Conservation (phyloP, 2,888 invertebrate genomes). For the Eudemis profundana region DNA sequence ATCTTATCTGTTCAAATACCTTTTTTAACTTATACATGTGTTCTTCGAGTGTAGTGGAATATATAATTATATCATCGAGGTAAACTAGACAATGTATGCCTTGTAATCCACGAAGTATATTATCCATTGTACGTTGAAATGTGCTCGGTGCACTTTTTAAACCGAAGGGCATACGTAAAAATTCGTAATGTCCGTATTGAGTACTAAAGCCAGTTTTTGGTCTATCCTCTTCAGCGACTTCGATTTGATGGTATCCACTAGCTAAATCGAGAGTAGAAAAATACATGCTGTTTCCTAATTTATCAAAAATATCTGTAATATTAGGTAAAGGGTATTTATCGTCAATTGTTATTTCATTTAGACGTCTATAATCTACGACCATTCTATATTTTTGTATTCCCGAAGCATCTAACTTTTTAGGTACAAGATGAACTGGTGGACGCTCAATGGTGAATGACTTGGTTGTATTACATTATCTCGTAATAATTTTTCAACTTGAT, state of each 20-base stretch:
- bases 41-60: slow-evolving; percentile 5
- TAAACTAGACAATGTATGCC: too few relatives aligned
- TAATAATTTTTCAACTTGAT: slow-evolving; percentile 10
- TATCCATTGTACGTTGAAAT: slow-evolving; percentile 59
- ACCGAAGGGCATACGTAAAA: slow-evolving; percentile 57
- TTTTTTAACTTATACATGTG: slow-evolving; percentile 4
- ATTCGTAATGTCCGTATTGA: slow-evolving; percentile 47
- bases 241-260: slow-evolving; percentile 53
- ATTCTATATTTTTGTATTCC: neutral
- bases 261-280: slow-evolving; percentile 49
- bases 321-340: too few relatives aligned
- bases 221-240: slow-evolving; percentile 47
- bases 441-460: neutral
- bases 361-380: neutral
- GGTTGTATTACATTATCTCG: neutral
- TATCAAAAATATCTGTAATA: too few relatives aligned
- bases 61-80: too few relatives aligned
- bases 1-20: slow-evolving; percentile 2
- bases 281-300: too few relatives aligned
- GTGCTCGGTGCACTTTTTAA: slow-evolving; percentile 55
- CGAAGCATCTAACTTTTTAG: neutral
- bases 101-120: slow-evolving; percentile 50
- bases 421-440: neutral
- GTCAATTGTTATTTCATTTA: neutral
- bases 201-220: slow-evolving; percentile 56